Base-by-base conservation (phyloP, 2,888 invertebrate species). In the Masnerella sp. region DNA sequence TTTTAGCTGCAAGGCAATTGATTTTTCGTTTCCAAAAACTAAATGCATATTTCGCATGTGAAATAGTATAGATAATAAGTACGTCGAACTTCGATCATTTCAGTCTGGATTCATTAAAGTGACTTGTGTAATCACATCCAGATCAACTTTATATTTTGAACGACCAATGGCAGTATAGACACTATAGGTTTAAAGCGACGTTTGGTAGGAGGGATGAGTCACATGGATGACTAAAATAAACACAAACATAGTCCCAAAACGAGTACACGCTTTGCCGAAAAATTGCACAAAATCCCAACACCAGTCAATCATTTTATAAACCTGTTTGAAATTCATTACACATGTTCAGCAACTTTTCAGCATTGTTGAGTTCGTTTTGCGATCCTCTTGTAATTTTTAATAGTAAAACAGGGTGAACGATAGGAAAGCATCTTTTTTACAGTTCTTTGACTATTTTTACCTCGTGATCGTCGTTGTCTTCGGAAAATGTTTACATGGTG, bases 341-440 rank as follows among this genome's bases (percentile, higher is more conserved):
- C 14, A 36, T n/a, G 4, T 22, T 45, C 15, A 22, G 42, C 22
- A 51, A 62, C n/a, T 51, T 62, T 59, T 59, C 38, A 8, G 49
- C 40, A 61, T 32, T 9, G 40, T 42, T 38, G 11, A 54, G 14
- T 34, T 67, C 49, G 67, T 67, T 58, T 67, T 67, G 56, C 5
- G 58, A 36, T 36, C 14, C 58, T 51, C 42, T 51, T 36, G 65
- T 59, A 45, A 58, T 36, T 58, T 28, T 45, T 18, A 52, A 59
- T 71, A 59, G 64, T 36, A 62, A 61, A 62, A 70, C 61, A 70
- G 69, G 62, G 71, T 62, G 71, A 64, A 36, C 25, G 47, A 22
- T 36, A 36, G n/a, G 38, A 49, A 14, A 12, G 56, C 18, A 47
- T 20, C 18, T 15, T 58, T 30, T n/a, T n/a, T n/a, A n/a, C n/a